A percentile compares a stretch with the other conserved stretches of the same genome.
Conservation (phyloP, 2,113 vertebrate species). For the Synchiropus splendidus region DNA sequence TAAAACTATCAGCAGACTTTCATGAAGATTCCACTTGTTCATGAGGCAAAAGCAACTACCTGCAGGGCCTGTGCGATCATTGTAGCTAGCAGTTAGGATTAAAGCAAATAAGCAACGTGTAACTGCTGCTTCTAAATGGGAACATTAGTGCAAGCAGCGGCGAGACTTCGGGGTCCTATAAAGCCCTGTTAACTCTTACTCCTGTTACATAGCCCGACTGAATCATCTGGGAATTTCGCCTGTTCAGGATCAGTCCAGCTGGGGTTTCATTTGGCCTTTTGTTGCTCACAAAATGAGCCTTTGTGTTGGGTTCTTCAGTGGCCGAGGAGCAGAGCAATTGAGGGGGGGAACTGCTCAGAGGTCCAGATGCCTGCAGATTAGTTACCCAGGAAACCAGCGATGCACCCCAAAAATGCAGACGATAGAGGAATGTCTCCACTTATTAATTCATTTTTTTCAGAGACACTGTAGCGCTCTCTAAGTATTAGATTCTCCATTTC, state of each 20-base stretch:
- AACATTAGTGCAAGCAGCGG: too few relatives aligned
- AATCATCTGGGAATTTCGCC: conserved; percentile 61
- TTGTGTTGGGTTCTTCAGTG: conserved; percentile 62
- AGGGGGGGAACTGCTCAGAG: conserved; percentile 61
- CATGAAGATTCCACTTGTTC: too few relatives aligned
- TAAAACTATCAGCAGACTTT: too few relatives aligned
- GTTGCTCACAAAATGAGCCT: conserved; percentile 70
- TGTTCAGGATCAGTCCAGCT: conserved; percentile 54
- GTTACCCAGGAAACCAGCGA: conserved; percentile 69
- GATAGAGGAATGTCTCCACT: conserved; percentile 25
- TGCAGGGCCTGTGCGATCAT: too few relatives aligned
- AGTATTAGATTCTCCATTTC: too few relatives aligned
- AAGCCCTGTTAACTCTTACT: conserved; percentile 6
- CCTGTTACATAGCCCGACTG: conserved; percentile 22
- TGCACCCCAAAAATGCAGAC: conserved; percentile 48
- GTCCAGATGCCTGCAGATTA: conserved; percentile 71
- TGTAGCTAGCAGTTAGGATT: too few relatives aligned
- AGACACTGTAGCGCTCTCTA: too few relatives aligned
- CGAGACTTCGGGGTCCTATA: conserved; percentile 4
- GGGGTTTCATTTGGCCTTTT: conserved; percentile 70
- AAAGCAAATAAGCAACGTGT: too few relatives aligned
- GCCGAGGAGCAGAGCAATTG: conserved; percentile 60
- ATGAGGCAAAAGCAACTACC: too few relatives aligned
- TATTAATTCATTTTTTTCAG: conserved; percentile 11
- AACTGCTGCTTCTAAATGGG: too few relatives aligned